Conservation (phyloP, 2,797 vertebrate genomes). For the Acipenser transmontanus region DNA sequence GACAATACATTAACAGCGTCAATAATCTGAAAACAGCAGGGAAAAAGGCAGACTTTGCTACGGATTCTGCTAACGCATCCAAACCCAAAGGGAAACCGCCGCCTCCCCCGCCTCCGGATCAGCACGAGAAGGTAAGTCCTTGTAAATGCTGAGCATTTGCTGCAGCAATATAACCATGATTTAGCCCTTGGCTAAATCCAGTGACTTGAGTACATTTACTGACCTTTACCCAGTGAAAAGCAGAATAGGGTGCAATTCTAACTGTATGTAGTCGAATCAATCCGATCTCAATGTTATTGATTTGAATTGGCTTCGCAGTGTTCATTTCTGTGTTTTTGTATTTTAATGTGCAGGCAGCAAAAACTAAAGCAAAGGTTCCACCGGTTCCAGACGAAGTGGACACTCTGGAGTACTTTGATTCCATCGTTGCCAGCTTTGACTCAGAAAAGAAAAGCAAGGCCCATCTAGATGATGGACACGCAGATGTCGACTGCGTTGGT, state of each 20-base stretch:
- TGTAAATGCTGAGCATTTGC: not conserved
- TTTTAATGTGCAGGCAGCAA: conserved; percentile 32
- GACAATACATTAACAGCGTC: conserved; percentile 76
- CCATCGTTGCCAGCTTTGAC: conserved; percentile 84
- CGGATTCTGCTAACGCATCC: conserved; percentile 44
- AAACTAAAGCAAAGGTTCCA: conserved; percentile 47
- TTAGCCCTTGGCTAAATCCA: not conserved
- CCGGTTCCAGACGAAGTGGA: conserved; percentile 68
- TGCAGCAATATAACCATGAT: not conserved
- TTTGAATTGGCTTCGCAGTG: not conserved
- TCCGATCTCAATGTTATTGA: not conserved
- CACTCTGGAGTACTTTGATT: conserved; percentile 83
- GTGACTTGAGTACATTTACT: too few relatives aligned
- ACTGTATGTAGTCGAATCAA: not conserved
- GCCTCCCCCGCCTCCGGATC: conserved; percentile 39
- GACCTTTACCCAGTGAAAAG: too few relatives aligned
- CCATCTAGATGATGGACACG: conserved; percentile 59
- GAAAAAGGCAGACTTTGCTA: conserved; percentile 27
- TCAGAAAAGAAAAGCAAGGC: conserved; percentile 58
- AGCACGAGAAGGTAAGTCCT: conserved; percentile 55
- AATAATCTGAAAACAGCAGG: conserved; percentile 61
- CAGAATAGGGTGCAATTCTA: too few relatives aligned
- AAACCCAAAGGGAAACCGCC: conserved; percentile 55
- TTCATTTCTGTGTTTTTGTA: not conserved
- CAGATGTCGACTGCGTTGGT: conserved; percentile 92